A percentile compares a stretch with the other conserved stretches of the same genome.
These are phyloP conservation scores for Lophotis ruficrista DNA, from an alignment of 2,113 vertebrate genomes.

Conservation along the genomic window DNA sequence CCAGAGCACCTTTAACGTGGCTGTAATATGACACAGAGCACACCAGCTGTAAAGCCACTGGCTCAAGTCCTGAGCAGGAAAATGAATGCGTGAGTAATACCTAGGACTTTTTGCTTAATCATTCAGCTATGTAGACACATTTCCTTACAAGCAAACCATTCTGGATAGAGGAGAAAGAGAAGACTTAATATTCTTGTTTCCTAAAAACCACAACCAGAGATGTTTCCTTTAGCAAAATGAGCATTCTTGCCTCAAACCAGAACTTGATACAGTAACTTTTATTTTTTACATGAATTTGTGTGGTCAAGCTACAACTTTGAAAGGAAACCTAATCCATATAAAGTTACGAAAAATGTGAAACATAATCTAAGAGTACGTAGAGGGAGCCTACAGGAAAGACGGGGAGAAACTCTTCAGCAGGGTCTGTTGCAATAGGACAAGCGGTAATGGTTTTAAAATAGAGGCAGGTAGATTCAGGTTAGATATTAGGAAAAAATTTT, in stretches of 20 bases:
- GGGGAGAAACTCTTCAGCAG: too few relatives aligned
- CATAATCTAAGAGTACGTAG: not conserved
- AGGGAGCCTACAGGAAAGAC: too few relatives aligned
- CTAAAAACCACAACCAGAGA: not conserved
- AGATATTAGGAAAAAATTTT: too few relatives aligned
- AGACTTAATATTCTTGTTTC: not conserved
- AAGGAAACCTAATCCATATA: not conserved
- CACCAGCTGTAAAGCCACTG: not conserved
- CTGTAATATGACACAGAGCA: not conserved
- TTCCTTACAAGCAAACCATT: not conserved
- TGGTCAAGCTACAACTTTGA: not conserved
- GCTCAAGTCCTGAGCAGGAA: not conserved
- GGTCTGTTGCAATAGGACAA: too few relatives aligned
- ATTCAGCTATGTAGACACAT: not conserved
- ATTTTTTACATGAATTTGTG: not conserved
- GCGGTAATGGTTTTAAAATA: too few relatives aligned
- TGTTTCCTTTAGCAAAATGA: not conserved
- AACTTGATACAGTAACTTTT: not conserved
- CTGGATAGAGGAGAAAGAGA: slow-evolving; percentile 15
- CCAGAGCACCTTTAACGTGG: not conserved
- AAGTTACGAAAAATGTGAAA: not conserved
- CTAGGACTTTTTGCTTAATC: not conserved
- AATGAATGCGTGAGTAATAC: not conserved
- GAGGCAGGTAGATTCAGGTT: too few relatives aligned
- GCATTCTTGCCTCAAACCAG: not conserved